Percentiles rank a stretch among this genome's conserved stretches.
These are phyloP conservation scores for Columba livia DNA, from an alignment of 2,113 vertebrate genomes.

Conservation along the genomic window DNA sequence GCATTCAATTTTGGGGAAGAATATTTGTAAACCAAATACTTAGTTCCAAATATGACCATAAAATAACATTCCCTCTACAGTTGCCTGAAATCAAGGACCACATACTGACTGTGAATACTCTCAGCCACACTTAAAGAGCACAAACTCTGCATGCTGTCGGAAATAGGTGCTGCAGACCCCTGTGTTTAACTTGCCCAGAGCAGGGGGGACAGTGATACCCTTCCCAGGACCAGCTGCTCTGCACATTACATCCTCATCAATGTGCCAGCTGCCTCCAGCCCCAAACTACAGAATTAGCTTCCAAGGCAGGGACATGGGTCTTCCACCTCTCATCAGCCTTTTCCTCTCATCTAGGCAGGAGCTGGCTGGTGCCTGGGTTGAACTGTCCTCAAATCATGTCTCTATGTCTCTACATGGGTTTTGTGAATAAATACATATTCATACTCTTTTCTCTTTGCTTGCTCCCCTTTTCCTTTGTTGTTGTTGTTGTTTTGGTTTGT, in stretches of 20 bases:
- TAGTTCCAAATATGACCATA: neutral
- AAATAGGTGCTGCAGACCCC: neutral
- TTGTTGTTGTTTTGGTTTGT: no score
- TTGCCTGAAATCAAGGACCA: neutral
- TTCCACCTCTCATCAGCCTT: no score
- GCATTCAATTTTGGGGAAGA: neutral
- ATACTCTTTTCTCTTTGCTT: neutral
- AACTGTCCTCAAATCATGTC: neutral
- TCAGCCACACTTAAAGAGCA: no score
- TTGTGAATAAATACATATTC: neutral
- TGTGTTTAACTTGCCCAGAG: neutral
- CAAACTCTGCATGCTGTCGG: neutral
- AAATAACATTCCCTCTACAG: neutral
- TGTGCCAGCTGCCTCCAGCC: neutral
- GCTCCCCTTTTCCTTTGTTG: neutral
- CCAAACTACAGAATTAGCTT: neutral
- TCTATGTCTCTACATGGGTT: fast-evolving
- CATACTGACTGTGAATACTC: neutral
- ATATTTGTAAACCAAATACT: neutral
- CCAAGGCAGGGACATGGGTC: neutral
- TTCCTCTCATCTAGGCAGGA: neutral
- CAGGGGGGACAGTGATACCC: neutral
- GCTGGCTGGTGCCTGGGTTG: neutral
- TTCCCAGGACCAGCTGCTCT: neutral
- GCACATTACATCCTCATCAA: fast-evolving